Conservation (phyloP, 2,113 vertebrate genomes). For the Plotosus lineatus region DNA sequence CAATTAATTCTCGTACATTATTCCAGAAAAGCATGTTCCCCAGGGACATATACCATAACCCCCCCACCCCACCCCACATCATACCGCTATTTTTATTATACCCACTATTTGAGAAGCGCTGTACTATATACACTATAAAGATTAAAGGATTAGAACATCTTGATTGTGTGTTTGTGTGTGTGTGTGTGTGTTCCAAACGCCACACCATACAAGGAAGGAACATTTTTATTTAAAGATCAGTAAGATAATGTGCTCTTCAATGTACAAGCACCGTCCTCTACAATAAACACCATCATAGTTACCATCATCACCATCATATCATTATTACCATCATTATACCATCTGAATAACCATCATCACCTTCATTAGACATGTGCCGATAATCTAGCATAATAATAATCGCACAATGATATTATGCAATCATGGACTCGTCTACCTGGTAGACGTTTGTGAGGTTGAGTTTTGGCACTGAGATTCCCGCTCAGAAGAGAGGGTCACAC, state of each 20-base stretch:
- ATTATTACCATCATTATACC: constrained; percentile 18
- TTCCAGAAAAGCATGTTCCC: too few species aligned
- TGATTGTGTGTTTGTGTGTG: background rate
- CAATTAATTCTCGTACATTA: too few species aligned
- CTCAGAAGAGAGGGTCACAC: background rate
- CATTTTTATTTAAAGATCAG: constrained; percentile 79
- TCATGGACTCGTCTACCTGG: background rate
- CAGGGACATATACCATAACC: too few species aligned
- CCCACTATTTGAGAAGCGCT: too few species aligned
- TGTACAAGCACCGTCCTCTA: constrained; percentile 83
- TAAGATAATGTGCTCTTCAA: constrained; percentile 80
- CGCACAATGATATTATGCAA: background rate
- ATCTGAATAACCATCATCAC: constrained; percentile 8
- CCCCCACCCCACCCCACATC: too few species aligned
- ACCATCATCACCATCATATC: constrained; percentile 12
- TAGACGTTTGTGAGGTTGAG: too few species aligned
- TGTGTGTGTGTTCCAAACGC: background rate
- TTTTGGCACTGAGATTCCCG: too few species aligned
- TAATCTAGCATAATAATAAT: background rate
- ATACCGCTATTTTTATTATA: too few species aligned
- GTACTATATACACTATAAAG: too few species aligned
- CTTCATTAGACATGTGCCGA: constrained; percentile 31
- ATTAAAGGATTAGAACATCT: too few species aligned
- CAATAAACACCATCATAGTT: constrained; percentile 77
- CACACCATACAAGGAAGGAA: constrained; percentile 73